phyloP scores from a whole-genome alignment of 2,113 vertebrate genomes.

The Lipophrys pholis region DNA sequence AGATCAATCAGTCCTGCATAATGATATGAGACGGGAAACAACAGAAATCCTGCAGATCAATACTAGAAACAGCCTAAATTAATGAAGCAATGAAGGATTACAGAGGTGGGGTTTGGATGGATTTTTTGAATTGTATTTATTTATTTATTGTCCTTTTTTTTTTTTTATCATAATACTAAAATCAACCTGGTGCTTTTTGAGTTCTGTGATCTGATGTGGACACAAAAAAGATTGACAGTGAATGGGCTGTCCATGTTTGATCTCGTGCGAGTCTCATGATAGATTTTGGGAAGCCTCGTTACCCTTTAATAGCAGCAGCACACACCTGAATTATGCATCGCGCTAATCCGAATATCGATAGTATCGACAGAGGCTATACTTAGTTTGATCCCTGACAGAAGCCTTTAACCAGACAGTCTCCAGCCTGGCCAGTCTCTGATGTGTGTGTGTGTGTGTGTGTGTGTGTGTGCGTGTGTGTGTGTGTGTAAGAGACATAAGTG shows the following conservation, averaged over 20 bases:
- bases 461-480: no score
- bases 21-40: conserved; percentile 13
- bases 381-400: conserved; percentile 55
- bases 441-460: no score
- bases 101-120: conserved; percentile 44
- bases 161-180: not conserved
- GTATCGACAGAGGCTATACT: conserved; percentile 26
- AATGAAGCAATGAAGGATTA: conserved; percentile 16
- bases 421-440: conserved; percentile 42
- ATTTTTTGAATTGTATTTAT: not conserved
- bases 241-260: no score
- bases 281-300: conserved; percentile 6
- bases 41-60: conserved; percentile 37
- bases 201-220: no score
- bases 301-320: conserved; percentile 14
- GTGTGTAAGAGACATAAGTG: conserved; percentile 40
- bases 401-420: conserved; percentile 27
- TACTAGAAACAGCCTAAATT: conserved; percentile 17
- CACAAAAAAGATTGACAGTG: no score
- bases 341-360: conserved; percentile 38
- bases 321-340: conserved; percentile 33
- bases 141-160: not conserved
- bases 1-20: conserved; percentile 32
- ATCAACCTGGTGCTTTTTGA: no score
- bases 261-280: conserved; percentile 7